Conservation (phyloP, 2,888 invertebrate genomes). For the Zygogramma bicolorata region DNA sequence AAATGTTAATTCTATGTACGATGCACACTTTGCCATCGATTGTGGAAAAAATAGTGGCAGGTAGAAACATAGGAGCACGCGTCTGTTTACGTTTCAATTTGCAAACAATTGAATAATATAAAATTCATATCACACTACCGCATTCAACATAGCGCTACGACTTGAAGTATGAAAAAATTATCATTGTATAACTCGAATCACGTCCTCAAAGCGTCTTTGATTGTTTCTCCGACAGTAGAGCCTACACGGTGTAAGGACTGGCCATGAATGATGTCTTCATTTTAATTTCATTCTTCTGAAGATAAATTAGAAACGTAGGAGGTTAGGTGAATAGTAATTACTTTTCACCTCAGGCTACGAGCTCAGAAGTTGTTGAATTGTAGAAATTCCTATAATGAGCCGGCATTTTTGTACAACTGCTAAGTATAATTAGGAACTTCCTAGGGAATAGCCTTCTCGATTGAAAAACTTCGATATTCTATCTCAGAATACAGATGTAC, state of each 20-base stretch:
- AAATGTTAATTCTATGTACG: too few species aligned
- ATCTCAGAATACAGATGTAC: too few species aligned
- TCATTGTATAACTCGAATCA: constrained; percentile 19
- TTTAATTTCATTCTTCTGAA: constrained; percentile 4
- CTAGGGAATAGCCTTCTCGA: too few species aligned
- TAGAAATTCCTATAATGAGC: background rate
- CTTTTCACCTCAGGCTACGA: background rate
- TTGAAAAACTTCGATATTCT: too few species aligned
- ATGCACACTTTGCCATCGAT: too few species aligned
- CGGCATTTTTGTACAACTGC: too few species aligned
- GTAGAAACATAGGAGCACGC: background rate
- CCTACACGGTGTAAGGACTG: constrained; percentile 1
- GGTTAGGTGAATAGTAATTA: constrained; percentile 7
- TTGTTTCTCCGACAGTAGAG: constrained; percentile 3
- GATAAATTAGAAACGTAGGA: constrained; percentile 8
- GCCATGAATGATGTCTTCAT: constrained; percentile 15
- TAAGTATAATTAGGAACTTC: too few species aligned
- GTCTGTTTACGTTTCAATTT: background rate
- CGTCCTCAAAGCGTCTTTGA: constrained; percentile 7
- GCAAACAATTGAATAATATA: background rate
- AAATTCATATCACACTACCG: constrained; percentile 17
- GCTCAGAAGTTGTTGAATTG: background rate
- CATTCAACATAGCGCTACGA: constrained; percentile 10
- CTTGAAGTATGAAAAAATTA: constrained; percentile 12
- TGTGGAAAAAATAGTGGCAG: background rate